Conservation (phyloP, 1,140 invertebrate species). For the Anastrepha obliqua region DNA sequence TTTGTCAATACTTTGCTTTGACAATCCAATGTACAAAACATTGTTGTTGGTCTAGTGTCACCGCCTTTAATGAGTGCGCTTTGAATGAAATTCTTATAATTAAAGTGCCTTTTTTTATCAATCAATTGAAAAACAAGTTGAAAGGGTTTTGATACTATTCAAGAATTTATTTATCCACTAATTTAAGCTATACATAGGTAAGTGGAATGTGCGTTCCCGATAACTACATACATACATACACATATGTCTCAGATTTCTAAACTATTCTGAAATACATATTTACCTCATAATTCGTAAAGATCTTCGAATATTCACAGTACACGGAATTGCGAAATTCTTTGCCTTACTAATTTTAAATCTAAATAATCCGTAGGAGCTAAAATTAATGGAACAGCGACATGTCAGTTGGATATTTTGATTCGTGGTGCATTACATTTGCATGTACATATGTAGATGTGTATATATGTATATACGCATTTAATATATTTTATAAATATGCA, state of each 20-base stretch:
- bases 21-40: too few relatives aligned
- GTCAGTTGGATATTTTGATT: constrained; percentile 29
- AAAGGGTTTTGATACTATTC: not conserved
- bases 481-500: not conserved
- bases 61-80: too few relatives aligned
- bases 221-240: constrained; percentile 33
- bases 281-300: not conserved
- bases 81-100: not conserved
- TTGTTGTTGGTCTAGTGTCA: too few relatives aligned
- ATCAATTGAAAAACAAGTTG: not conserved
- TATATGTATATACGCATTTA: not conserved
- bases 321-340: not conserved
- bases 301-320: not conserved
- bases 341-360: not conserved
- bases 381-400: not conserved
- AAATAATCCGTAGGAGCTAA: not conserved
- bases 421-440: not conserved
- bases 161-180: constrained; percentile 45
- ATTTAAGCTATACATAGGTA: constrained; percentile 40
- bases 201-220: constrained; percentile 12
- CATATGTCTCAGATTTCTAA: not conserved
- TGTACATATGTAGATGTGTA: not conserved
- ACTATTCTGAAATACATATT: not conserved
- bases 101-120: too few relatives aligned
- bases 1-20: too few relatives aligned